Evolutionary conservation across 2,113 vertebrate genomes (phyloP), one percentile per base, ranked within the genome.

Genomic region (Oreochromis niloticus): DNA sequence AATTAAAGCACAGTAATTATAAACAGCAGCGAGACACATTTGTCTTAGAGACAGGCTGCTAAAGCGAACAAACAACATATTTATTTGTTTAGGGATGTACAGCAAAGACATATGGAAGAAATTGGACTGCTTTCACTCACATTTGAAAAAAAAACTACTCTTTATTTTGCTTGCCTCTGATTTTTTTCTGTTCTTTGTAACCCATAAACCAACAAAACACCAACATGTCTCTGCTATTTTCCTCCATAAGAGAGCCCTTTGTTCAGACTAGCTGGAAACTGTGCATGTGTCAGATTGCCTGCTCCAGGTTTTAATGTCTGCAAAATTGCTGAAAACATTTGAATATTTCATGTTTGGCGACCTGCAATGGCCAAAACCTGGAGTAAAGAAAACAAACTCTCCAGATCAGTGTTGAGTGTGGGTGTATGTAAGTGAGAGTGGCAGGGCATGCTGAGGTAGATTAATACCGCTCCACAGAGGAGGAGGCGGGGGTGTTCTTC

Each of bases 381-480:
- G 85, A 83, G 57, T 85, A 91, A 93, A 89, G 84, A 91, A 95
- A 91, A 90, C 82, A 90, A 93, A 90, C 88, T 78, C 52, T 80
- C 48, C 87, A 89, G 82, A 92, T 88, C 39, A 87, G 36, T 85
- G 85, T 88, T 78, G 81, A 80, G 82, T 83, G 84, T 87, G 84
- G 68, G 89, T 71, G 89, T 88, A 90, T 92, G 88, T 91, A 79
- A 92, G 88, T 88, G 90, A 96, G 95, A 95, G 93, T 95, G 94
- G 95, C 94, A 95, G 91, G 93, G 91, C 95, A 94, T 96, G 95
- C 95, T 96, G 96, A 94, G 96, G 93, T 94, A 94, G 95, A 96
- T 96, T 96, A 96, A 96, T 95, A 94, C 90, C 32, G 55, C 79
- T 36, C 82, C 92, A 92, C 92, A 96, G 97, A 91, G 92, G 97